Evolutionary conservation across 2,888 invertebrate species (phyloP), one percentile per base, ranked within the genome.

Genomic region (Euclidia mi): DNA sequence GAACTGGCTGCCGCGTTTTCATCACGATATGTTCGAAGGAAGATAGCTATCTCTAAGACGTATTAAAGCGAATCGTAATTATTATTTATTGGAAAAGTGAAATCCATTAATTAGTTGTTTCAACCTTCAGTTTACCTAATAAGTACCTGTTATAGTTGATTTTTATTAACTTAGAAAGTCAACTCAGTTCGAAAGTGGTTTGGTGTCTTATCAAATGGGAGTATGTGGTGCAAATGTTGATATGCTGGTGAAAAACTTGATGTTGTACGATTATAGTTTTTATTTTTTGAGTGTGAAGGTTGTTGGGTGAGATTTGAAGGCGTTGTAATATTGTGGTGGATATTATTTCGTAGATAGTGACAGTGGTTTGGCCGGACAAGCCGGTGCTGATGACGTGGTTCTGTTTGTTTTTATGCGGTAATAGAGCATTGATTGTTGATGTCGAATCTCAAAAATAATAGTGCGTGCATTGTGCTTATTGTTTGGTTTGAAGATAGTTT

Each of bases 91-190:
- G 38, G 55, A 52, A 53, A 67, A 72, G 74, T 47, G 67, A 74
- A 72, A 72, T 47, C 57, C 32, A 52, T 25, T 70, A 57, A 67
- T 55, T 53, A 57, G 51, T 66, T 50, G 31, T n/a, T 59, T 55
- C 38, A 41, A 65, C 59, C 73, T 67, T 50, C 38, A 17, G 12
- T 41, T 59, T 59, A 56, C 75, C 64, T 60, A 62, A 52, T 44
- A 51, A 47, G 56, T 64, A 76, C 67, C 57, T 69, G 74, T 61
- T 61, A 53, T 46, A 64, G 55, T 67, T 56, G 49, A 67, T 77
- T 78, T 80, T 80, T 78, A 78, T 70, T 73, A 70, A 61, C 76
- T 68, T 81, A 80, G 81, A 81, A 81, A 81, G 81, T 71, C 56
- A 73, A 65, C 74, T 72, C 65, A 61, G 63, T 75, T 73, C 56